Conservation (phyloP, 2,797 vertebrate species). For the Poecilia velifera region DNA sequence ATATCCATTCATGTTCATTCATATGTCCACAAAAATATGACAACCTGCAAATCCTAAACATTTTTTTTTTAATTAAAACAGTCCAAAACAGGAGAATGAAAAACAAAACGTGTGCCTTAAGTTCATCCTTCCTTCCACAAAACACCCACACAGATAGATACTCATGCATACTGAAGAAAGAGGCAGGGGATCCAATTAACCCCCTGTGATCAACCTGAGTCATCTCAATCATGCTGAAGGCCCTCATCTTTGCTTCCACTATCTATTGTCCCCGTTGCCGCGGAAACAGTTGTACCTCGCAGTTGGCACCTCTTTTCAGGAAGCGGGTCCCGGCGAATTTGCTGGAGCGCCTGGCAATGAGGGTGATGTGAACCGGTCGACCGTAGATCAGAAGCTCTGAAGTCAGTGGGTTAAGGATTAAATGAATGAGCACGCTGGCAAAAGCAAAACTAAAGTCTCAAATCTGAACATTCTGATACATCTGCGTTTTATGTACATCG, state of each 20-base stretch:
- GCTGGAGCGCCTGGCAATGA: constrained; percentile 96
- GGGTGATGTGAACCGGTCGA: constrained; percentile 92
- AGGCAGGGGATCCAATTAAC: constrained; percentile 57
- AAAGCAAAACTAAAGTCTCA: neutral
- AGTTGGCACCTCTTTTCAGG: constrained; percentile 96
- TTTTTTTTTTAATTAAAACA: neutral
- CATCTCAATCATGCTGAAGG: constrained; percentile 55
- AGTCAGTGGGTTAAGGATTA: constrained; percentile 77
- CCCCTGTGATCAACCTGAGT: constrained; percentile 54
- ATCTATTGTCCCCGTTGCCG: constrained; percentile 55
- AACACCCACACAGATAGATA: constrained; percentile 33
- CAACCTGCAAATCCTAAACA: neutral
- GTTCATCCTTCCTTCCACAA: constrained; percentile 7
- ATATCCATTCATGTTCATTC: neutral
- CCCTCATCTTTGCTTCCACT: constrained; percentile 33
- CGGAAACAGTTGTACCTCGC: constrained; percentile 84
- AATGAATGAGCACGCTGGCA: neutral
- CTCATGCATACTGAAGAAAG: constrained; percentile 45
- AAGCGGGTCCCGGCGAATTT: constrained; percentile 97
- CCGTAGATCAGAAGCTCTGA: constrained; percentile 96
- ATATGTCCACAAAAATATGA: neutral
- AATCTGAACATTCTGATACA: neutral
- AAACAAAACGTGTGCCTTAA: constrained; percentile 16
- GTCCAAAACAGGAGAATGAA: constrained; percentile 2
- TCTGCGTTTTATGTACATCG: neutral